phyloP scores from a whole-genome alignment of 2,888 invertebrate genomes.

The Noctua janthe region DNA sequence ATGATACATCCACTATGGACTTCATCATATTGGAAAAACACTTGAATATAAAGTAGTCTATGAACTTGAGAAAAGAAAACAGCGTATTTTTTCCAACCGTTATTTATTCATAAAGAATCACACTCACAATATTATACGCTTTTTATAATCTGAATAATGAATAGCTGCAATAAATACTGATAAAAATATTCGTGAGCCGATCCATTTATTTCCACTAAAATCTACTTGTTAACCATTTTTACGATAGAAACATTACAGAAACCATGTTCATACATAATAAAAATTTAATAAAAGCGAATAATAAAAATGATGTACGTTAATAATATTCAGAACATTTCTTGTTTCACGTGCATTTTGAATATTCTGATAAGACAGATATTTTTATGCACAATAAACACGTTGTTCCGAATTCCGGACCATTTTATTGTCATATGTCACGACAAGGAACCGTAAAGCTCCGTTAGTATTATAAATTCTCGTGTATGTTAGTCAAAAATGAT shows the following conservation, averaged over 20 bases:
- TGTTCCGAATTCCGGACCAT: constrained; percentile 79
- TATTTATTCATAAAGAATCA: constrained; percentile 40
- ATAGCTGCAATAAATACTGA: constrained; percentile 54
- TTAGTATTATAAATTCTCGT: constrained; percentile 81
- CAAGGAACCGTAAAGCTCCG: constrained; percentile 81
- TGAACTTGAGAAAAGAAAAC: not conserved
- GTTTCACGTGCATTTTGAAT: constrained; percentile 73
- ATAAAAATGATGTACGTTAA: constrained; percentile 77
- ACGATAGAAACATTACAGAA: constrained; percentile 56
- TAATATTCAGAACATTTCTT: constrained; percentile 77
- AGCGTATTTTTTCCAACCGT: constrained; percentile 1
- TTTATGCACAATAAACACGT: constrained; percentile 85
- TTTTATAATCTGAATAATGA: constrained; percentile 56
- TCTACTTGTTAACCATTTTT: constrained; percentile 56
- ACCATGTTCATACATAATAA: constrained; percentile 68
- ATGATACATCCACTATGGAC: not conserved
- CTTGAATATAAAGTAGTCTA: constrained; percentile 12
- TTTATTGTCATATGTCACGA: constrained; percentile 87
- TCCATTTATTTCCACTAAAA: constrained; percentile 52
- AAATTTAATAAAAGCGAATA: constrained; percentile 65
- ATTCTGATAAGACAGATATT: constrained; percentile 78
- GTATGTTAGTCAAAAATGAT: constrained; percentile 78
- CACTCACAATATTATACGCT: constrained; percentile 26
- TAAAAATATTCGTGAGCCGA: constrained; percentile 49
- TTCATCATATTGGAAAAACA: not conserved